These are phyloP conservation scores for Hippocampus zosterae DNA, from an alignment of 2,113 vertebrate genomes.

Conservation along the genomic window DNA sequence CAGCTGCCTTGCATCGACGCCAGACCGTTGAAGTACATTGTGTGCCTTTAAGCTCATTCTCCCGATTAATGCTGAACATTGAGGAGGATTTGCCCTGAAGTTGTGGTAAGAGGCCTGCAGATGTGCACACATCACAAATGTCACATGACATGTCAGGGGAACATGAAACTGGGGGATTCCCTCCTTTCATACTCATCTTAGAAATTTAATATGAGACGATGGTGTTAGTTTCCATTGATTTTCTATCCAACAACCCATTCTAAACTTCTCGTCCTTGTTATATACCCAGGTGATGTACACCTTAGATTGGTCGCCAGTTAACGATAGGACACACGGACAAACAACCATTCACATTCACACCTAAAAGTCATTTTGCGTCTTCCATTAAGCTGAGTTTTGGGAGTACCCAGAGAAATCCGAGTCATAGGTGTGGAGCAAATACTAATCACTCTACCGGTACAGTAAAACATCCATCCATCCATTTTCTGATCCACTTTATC, in stretches of 20 bases:
- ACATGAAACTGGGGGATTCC: constrained; percentile 29
- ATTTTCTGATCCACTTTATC: too few relatives aligned
- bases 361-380: too few relatives aligned
- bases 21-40: constrained; percentile 25
- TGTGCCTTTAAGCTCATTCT: constrained; percentile 35
- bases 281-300: background rate
- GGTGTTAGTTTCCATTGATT: constrained; percentile 17
- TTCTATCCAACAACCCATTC: constrained; percentile 3
- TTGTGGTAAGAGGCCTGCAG: constrained; percentile 36
- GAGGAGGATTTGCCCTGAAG: constrained; percentile 48
- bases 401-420: background rate
- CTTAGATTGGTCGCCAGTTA: background rate
- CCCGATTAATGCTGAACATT: constrained; percentile 43
- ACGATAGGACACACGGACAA: background rate
- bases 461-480: background rate
- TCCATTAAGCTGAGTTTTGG: too few relatives aligned
- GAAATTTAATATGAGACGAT: background rate
- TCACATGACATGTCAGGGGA: constrained; percentile 43
- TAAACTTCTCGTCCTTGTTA: background rate
- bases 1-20: constrained; percentile 19
- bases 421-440: constrained; percentile 10
- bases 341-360: background rate
- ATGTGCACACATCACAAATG: constrained; percentile 49
- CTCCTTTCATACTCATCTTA: constrained; percentile 1
- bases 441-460: constrained; percentile 6